These are phyloP conservation scores for Drosophila parthenogenetica DNA, from an alignment of 2,888 invertebrate species.

Conservation along the genomic window DNA sequence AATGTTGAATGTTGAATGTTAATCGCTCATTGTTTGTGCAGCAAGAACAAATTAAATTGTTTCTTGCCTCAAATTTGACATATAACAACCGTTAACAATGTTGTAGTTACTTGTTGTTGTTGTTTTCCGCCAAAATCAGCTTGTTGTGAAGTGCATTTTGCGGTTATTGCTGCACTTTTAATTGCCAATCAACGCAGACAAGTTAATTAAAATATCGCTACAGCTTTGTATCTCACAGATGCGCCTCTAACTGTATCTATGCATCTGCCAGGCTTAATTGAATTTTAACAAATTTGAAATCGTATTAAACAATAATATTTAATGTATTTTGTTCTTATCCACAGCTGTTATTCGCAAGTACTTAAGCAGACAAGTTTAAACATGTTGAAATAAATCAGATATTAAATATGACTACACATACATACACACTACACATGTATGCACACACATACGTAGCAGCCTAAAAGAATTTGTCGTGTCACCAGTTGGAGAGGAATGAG, in stretches of 20 bases:
- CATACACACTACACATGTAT: slow-evolving; percentile 1
- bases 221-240: slow-evolving; percentile 15
- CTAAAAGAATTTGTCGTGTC: slow-evolving; percentile 50
- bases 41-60: slow-evolving; percentile 75
- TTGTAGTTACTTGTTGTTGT: slow-evolving; percentile 20
- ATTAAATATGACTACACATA: slow-evolving; percentile 16
- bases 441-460: slow-evolving; percentile 1
- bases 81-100: slow-evolving; percentile 55
- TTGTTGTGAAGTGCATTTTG: slow-evolving; percentile 38
- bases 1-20: slow-evolving; percentile 64
- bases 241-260: slow-evolving; percentile 2
- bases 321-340: slow-evolving; percentile 31
- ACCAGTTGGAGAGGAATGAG: slow-evolving; percentile 45
- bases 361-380: slow-evolving; percentile 14
- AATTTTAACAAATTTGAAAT: slow-evolving; percentile 9
- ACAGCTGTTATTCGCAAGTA: slow-evolving; percentile 29
- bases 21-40: slow-evolving; percentile 76
- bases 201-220: slow-evolving; percentile 69
- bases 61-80: slow-evolving; percentile 70
- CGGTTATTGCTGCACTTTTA: slow-evolving; percentile 55
- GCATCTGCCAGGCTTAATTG: not conserved
- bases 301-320: slow-evolving; percentile 28
- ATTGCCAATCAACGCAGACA: slow-evolving; percentile 73
- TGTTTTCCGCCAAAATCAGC: slow-evolving; percentile 59
- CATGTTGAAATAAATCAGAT: slow-evolving; percentile 14